Base-by-base conservation (phyloP, 2,888 invertebrate genomes). In the Drosophila pseudotalamancana region DNA sequence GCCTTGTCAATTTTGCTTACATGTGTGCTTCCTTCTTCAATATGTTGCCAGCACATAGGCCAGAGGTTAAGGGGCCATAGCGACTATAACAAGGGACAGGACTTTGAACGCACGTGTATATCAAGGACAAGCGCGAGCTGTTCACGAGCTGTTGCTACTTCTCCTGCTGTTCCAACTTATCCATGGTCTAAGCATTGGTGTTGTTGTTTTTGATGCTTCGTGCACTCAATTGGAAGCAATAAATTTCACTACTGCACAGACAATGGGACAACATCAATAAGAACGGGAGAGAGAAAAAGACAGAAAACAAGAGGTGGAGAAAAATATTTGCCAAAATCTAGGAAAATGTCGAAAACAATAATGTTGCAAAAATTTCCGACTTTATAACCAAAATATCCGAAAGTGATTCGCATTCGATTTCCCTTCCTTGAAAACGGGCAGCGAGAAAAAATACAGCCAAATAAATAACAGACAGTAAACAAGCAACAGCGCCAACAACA, bases 341-440 rank as follows among this genome's bases (percentile, higher is more conserved):
- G 78, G 68, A 84, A 84, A 87, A 84, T 74, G 77, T 85, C 78
- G 75, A 87, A 88, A 88, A 88, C 89, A 83, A 85, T 85, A 85
- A 87, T 87, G 88, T 86, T 75, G 75, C 86, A 81, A 82, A 83
- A 87, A 87, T 87, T 87, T 89, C 86, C 88, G 88, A 87, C 83
- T 88, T 89, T 88, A 88, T 79, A 76, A 83, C 84, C 83, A 77
- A 88, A 85, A 87, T 89, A 90, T 90, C 89, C 88, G 89, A 89
- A 90, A 90, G 88, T 90, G 89, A 90, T 90, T 89, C 88, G 82
- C 85, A 89, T 88, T 89, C 89, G 87, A 90, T 90, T 90, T 90
- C 88, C 90, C 77, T 77, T 79, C 49, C 16, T 19, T 35, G 63
- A 51, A 56, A 51, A 40, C 45, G 40, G 48, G 35, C 34, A 54